Percentiles rank a stretch among this genome's conserved stretches.
phyloP scores from a whole-genome alignment of 2,113 vertebrate genomes.

The Emberiza fucata region DNA sequence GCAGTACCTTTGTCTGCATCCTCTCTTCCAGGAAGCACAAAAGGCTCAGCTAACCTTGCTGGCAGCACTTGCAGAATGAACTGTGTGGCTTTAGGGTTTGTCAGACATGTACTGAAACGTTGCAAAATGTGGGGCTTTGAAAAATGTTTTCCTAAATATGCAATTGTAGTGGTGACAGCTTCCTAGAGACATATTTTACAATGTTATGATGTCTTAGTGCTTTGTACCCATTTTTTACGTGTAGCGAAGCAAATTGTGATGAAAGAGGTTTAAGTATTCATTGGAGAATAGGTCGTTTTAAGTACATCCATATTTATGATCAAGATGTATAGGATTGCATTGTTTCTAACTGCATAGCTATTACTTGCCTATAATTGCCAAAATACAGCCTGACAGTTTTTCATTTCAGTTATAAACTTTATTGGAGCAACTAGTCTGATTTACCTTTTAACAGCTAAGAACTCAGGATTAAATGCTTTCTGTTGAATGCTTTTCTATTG shows the following conservation, averaged over 20 bases:
- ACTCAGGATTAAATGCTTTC: background rate
- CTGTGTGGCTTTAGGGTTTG: background rate
- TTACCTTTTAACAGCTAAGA: background rate
- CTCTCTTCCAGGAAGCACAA: background rate
- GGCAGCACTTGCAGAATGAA: background rate
- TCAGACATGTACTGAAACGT: background rate
- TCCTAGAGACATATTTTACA: constrained; percentile 15
- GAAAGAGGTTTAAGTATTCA: constrained; percentile 2
- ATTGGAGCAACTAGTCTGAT: background rate
- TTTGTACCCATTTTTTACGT: background rate
- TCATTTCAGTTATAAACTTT: background rate
- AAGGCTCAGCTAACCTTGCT: background rate
- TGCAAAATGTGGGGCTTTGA: background rate
- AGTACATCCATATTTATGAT: constrained; percentile 40
- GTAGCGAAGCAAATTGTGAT: background rate
- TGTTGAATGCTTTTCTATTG: background rate
- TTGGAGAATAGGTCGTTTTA: constrained; percentile 15
- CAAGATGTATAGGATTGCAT: background rate
- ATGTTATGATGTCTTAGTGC: background rate
- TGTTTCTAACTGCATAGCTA: background rate
- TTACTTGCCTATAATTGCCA: background rate
- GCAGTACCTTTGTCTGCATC: background rate
- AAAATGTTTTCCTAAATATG: constrained; percentile 5
- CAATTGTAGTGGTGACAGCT: constrained; percentile 1
- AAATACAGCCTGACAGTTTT: constrained; percentile 1